Percentiles rank a stretch among this genome's conserved stretches.
These are phyloP conservation scores for Proisotoma minuta DNA, from an alignment of 2,888 invertebrate species.

Conservation along the genomic window DNA sequence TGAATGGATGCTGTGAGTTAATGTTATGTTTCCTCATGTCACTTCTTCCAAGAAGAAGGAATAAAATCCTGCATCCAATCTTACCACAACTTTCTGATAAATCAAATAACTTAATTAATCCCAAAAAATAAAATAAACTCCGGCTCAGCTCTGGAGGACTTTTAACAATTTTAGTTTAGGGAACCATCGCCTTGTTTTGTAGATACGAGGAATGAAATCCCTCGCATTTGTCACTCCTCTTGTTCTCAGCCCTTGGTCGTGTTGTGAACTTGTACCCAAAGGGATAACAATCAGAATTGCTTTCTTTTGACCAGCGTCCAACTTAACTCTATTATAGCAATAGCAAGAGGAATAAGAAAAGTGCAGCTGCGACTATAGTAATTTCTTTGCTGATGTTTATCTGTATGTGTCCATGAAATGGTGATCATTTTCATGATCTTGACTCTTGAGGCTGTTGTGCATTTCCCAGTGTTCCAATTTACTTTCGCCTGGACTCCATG, in stretches of 20 bases:
- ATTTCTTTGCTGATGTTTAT: not conserved
- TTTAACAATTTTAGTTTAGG: too few relatives aligned
- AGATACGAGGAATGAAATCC: not conserved
- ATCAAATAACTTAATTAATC: too few relatives aligned
- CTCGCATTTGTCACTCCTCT: not conserved
- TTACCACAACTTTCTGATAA: too few relatives aligned
- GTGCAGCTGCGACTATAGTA: not conserved
- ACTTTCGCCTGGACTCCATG: slow-evolving; percentile 11
- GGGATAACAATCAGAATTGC: not conserved
- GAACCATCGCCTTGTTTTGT: not conserved
- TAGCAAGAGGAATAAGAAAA: not conserved
- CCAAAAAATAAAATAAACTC: too few relatives aligned
- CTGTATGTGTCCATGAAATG: not conserved
- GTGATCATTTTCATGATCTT: slow-evolving; percentile 4
- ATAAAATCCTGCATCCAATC: too few relatives aligned
- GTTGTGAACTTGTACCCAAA: too few relatives aligned
- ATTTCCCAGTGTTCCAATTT: slow-evolving; percentile 12
- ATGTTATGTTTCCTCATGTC: too few relatives aligned
- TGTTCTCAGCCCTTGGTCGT: too few relatives aligned
- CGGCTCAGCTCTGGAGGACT: too few relatives aligned
- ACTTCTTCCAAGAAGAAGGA: too few relatives aligned
- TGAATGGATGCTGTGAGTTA: too few relatives aligned
- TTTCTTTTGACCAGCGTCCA: not conserved
- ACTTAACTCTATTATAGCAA: not conserved
- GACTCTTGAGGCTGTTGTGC: not conserved